Percentiles rank a stretch among this genome's conserved stretches.
phyloP scores from a whole-genome alignment of 1,140 invertebrate genomes.

The Leptoteleia sp. region DNA sequence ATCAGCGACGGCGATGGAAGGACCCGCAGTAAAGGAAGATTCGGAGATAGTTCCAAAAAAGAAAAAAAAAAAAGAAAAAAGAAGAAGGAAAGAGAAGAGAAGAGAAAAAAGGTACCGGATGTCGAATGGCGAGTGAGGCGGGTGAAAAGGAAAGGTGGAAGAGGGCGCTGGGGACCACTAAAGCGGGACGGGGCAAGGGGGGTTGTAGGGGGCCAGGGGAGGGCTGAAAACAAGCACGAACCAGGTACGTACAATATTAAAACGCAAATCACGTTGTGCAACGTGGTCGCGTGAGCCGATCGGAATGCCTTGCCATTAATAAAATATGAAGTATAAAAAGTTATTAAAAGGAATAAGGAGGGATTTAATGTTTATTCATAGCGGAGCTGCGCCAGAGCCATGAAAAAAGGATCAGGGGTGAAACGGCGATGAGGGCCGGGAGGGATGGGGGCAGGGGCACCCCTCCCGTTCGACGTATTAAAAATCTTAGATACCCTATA shows the following conservation, averaged over 20 bases:
- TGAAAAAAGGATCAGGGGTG: conserved; percentile 50
- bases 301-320: conserved; percentile 76
- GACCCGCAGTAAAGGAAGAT: too few relatives aligned
- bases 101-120: conserved; percentile 61
- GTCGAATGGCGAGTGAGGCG: conserved; percentile 53
- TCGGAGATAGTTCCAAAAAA: too few relatives aligned
- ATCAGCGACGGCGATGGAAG: too few relatives aligned
- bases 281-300: conserved; percentile 72
- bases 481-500: conserved; percentile 69
- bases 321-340: conserved; percentile 79
- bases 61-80: too few relatives aligned
- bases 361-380: conserved; percentile 78
- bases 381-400: conserved; percentile 33
- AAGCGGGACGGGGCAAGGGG: conserved; percentile 7
- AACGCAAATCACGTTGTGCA: conserved; percentile 80
- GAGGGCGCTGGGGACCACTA: conserved; percentile 43
- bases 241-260: conserved; percentile 74
- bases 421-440: conserved; percentile 24
- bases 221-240: conserved; percentile 49
- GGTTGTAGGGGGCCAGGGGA: too few relatives aligned
- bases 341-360: conserved; percentile 77
- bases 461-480: conserved; percentile 64
- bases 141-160: conserved; percentile 58
- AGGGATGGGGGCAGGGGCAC: neutral
- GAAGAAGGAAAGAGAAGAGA: neutral